phyloP scores from a whole-genome alignment of 1,140 invertebrate species.

The Mizuhopecten yessoensis region DNA sequence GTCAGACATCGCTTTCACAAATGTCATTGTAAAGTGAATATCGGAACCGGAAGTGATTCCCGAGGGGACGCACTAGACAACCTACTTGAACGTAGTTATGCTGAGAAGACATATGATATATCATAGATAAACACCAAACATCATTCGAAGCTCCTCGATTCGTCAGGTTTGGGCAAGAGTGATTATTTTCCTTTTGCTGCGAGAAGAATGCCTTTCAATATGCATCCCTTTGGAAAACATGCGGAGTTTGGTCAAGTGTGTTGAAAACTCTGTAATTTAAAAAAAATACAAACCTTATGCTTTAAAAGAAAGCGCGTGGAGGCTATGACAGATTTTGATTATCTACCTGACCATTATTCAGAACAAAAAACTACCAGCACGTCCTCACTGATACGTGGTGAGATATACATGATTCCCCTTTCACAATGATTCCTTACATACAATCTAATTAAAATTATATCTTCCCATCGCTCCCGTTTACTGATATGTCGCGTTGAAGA shows the following conservation, averaged over 20 bases:
- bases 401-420: too few species aligned
- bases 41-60: not conserved
- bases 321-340: too few species aligned
- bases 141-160: not conserved
- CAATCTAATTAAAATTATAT: too few species aligned
- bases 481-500: too few species aligned
- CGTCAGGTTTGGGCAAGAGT: not conserved
- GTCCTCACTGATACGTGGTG: too few species aligned
- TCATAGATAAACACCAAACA: not conserved
- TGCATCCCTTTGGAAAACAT: not conserved
- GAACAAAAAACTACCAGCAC: too few species aligned
- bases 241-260: not conserved
- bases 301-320: too few species aligned
- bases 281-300: too few species aligned
- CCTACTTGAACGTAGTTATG: not conserved
- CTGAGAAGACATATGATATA: not conserved
- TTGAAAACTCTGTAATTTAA: too few species aligned
- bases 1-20: not conserved
- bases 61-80: not conserved
- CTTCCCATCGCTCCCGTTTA: too few species aligned
- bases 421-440: too few species aligned
- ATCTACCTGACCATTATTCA: too few species aligned
- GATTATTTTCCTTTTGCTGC: not conserved
- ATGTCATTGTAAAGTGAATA: not conserved
- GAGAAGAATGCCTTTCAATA: not conserved